Evolutionary conservation across 2,888 invertebrate species (phyloP).

Genomic region (Vesta saturnalis): DNA sequence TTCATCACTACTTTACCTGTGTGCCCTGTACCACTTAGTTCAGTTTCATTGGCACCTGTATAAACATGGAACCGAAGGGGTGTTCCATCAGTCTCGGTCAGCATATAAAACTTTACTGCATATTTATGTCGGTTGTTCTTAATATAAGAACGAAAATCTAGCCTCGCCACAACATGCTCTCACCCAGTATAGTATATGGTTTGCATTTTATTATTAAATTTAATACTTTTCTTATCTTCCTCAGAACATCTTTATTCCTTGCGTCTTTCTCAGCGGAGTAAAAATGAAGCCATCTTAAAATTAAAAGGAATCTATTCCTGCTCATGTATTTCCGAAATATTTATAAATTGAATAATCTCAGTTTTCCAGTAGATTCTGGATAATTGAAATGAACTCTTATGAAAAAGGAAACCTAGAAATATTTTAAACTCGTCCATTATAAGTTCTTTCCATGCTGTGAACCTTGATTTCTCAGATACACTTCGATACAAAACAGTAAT

Average conservation of each 20-base stretch:
- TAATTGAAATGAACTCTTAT: slow-evolving; percentile 38
- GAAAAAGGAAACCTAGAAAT: slow-evolving; percentile 37
- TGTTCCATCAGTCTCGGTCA: slow-evolving; percentile 43
- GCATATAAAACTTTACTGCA: slow-evolving; percentile 47
- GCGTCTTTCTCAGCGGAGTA: neutral
- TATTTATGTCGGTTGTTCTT: slow-evolving; percentile 35
- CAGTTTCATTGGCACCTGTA: slow-evolving; percentile 36
- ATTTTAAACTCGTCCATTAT: slow-evolving; percentile 36
- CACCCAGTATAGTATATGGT: slow-evolving; percentile 36
- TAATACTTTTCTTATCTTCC: slow-evolving; percentile 23
- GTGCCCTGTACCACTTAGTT: slow-evolving; percentile 42
- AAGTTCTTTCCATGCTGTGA: slow-evolving; percentile 28
- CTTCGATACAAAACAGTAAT: slow-evolving; percentile 10
- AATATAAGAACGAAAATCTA: too few relatives aligned
- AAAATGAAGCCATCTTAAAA: too few relatives aligned
- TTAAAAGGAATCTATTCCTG: slow-evolving; percentile 34
- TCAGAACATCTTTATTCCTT: neutral
- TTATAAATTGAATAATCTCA: slow-evolving; percentile 21
- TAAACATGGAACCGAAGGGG: slow-evolving; percentile 44
- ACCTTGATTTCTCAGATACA: slow-evolving; percentile 18
- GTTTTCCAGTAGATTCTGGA: too few relatives aligned
- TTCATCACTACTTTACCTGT: slow-evolving; percentile 48
- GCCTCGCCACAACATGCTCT: slow-evolving; percentile 40
- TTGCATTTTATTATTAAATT: slow-evolving; percentile 32
- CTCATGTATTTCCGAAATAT: slow-evolving; percentile 25